A percentile compares a stretch with the other conserved stretches of the same genome.
Conservation (phyloP, 2,888 invertebrate species). For the Xestia c-nigrum region DNA sequence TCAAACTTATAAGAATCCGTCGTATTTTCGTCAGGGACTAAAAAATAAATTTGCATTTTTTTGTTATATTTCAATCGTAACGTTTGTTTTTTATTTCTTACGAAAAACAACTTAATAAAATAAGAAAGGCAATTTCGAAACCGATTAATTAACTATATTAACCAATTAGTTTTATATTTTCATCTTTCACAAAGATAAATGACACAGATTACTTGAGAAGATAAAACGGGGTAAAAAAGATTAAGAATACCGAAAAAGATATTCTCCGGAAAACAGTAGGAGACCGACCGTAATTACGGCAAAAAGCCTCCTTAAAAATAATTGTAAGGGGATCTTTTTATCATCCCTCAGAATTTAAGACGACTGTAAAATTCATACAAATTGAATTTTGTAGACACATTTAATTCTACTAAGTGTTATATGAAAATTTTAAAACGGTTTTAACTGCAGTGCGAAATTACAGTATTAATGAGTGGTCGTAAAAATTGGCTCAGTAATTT, state of each 20-base stretch:
- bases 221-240: constrained; percentile 61
- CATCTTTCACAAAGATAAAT: constrained; percentile 48
- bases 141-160: constrained; percentile 24
- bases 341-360: constrained; percentile 63
- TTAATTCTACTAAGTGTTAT: constrained; percentile 58
- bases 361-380: constrained; percentile 61
- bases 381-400: constrained; percentile 61
- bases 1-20: no score
- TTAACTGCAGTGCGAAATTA: constrained; percentile 36
- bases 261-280: constrained; percentile 59
- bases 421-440: constrained; percentile 49
- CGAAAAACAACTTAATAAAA: not conserved
- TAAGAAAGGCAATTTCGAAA: not conserved
- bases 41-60: no score
- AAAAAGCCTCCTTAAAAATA: constrained; percentile 63
- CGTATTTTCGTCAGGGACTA: no score
- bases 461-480: constrained; percentile 39
- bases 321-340: constrained; percentile 63
- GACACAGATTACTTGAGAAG: constrained; percentile 54
- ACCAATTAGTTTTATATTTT: constrained; percentile 30
- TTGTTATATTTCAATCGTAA: not conserved
- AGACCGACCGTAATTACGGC: constrained; percentile 59
- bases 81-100: not conserved
- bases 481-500: constrained; percentile 37
- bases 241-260: constrained; percentile 61